Conservation (phyloP, 2,888 invertebrate species). For the Zootermopsis nevadensis region DNA sequence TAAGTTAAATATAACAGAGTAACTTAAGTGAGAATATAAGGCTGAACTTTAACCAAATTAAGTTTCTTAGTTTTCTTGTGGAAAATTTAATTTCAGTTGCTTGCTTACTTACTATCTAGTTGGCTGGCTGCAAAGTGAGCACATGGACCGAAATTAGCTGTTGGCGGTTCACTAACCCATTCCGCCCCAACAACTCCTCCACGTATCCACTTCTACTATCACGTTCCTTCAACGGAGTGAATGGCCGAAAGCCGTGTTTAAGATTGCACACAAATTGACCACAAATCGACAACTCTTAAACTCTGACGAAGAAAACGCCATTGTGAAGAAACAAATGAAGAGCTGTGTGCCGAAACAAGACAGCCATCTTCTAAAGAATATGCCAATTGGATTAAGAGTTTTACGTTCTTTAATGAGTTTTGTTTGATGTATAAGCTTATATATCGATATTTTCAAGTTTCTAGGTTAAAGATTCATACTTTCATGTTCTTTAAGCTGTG, state of each 20-base stretch:
- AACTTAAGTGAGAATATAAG: conserved; percentile 14
- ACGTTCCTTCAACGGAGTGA: background rate
- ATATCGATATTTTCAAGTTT: too few relatives aligned
- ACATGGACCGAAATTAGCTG: conserved; percentile 24
- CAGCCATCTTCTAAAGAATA: too few relatives aligned
- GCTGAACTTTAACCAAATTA: conserved; percentile 46
- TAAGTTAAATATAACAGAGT: background rate
- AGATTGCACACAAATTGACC: conserved; percentile 6
- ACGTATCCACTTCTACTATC: background rate
- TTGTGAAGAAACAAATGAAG: too few relatives aligned
- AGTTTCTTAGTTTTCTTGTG: conserved; percentile 43
- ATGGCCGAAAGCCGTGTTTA: background rate
- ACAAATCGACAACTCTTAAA: background rate
- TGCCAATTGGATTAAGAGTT: too few relatives aligned
- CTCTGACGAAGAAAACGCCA: too few relatives aligned
- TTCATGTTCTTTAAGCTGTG: too few relatives aligned
- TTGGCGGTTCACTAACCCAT: conserved; percentile 3
- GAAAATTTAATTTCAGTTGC: conserved; percentile 48
- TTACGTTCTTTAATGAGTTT: too few relatives aligned
- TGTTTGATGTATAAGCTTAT: too few relatives aligned
- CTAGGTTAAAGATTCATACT: too few relatives aligned
- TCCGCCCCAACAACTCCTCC: background rate
- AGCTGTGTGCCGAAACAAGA: too few relatives aligned
- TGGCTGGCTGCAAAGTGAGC: conserved; percentile 19
- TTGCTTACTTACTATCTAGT: conserved; percentile 29